Evolutionary conservation across 2,113 vertebrate species (phyloP).

Genomic region (Phoxinus phoxinus): DNA sequence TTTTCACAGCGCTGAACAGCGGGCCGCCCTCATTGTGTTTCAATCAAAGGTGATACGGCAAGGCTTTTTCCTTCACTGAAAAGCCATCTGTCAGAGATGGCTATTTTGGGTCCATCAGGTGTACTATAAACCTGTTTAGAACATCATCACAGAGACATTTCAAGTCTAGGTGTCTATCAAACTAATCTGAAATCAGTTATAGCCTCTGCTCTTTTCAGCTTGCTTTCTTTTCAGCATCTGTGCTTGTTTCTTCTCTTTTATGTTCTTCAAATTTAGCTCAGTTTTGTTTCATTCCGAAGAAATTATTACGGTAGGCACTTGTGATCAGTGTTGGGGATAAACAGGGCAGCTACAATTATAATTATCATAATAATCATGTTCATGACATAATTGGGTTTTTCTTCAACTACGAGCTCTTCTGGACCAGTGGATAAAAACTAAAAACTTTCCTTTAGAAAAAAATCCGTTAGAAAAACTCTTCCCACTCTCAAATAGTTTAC

Average conservation of each 20-base stretch:
- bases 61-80: conserved; percentile 41
- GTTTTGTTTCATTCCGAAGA: neutral
- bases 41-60: conserved; percentile 55
- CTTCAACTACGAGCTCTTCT: neutral
- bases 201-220: neutral
- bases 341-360: conserved; percentile 21
- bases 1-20: conserved; percentile 31
- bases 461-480: neutral
- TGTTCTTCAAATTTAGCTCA: neutral
- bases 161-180: conserved; percentile 31
- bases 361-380: conserved; percentile 23
- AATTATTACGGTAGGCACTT: neutral
- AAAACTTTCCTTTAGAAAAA: neutral
- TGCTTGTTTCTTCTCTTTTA: neutral
- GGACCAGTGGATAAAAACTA: neutral
- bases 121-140: conserved; percentile 34
- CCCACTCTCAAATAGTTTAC: neutral
- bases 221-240: neutral
- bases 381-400: neutral
- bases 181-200: conserved; percentile 36
- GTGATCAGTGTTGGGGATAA: conserved; percentile 1
- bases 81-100: conserved; percentile 51
- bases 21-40: conserved; percentile 53
- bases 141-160: conserved; percentile 41
- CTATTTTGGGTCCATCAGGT: conserved; percentile 29